Conservation (phyloP, 2,113 vertebrate species). For the Rhinogobius similis region DNA sequence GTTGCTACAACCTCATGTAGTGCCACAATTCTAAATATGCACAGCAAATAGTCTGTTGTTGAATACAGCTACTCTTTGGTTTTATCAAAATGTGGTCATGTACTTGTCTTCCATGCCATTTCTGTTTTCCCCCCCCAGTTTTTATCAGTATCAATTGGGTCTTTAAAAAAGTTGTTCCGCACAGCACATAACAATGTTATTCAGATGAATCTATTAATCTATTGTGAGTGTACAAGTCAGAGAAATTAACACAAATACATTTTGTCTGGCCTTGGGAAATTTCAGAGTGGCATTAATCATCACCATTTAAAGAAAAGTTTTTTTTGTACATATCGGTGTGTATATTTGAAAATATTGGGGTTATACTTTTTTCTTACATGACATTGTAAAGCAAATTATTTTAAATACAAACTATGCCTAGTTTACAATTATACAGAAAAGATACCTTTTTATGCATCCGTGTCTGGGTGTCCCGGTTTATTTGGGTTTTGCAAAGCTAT, state of each 20-base stretch:
- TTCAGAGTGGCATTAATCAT: constrained; percentile 19
- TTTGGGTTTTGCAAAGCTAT: too few relatives aligned
- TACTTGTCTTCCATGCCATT: constrained; percentile 33
- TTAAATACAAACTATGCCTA: constrained; percentile 82
- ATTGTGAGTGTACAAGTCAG: constrained; percentile 4
- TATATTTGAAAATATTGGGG: constrained; percentile 86
- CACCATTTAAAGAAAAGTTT: constrained; percentile 25
- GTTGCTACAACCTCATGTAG: constrained; percentile 43
- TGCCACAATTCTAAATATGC: constrained; percentile 31
- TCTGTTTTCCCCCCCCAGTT: too few relatives aligned
- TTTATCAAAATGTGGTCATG: constrained; percentile 11
- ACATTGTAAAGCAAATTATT: constrained; percentile 87
- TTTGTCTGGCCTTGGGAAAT: constrained; percentile 15
- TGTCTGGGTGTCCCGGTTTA: too few relatives aligned
- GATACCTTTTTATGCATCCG: constrained; percentile 68
- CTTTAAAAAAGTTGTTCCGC: not conserved
- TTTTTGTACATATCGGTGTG: constrained; percentile 93
- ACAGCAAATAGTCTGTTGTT: constrained; percentile 39
- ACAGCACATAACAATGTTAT: constrained; percentile 14
- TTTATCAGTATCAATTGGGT: constrained; percentile 18
- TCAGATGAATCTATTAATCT: constrained; percentile 28
- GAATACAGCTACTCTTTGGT: constrained; percentile 16
- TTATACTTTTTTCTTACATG: constrained; percentile 89
- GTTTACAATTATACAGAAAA: constrained; percentile 65
- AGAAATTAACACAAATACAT: constrained; percentile 17